phyloP scores from a whole-genome alignment of 2,888 invertebrate genomes.

The Amphimallon solstitiale region DNA sequence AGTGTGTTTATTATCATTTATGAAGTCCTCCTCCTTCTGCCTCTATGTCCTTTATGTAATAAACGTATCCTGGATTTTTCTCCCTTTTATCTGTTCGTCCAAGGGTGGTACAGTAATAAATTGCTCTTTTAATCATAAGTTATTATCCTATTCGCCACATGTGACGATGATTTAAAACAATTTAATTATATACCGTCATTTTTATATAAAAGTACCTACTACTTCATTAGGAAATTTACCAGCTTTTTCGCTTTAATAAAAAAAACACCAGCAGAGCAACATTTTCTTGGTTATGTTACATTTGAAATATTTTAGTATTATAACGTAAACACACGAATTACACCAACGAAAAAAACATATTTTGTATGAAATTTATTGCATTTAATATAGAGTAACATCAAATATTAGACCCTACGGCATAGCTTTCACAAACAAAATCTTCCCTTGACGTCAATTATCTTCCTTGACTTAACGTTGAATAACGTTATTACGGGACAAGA shows the following conservation, averaged over 20 bases:
- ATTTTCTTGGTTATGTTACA: too few species aligned
- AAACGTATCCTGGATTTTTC: slow-evolving; percentile 13
- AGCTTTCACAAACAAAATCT: not conserved
- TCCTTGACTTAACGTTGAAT: slow-evolving; percentile 6
- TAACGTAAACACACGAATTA: too few species aligned
- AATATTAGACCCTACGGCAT: not conserved
- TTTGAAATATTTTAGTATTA: too few species aligned
- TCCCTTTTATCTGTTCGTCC: not conserved
- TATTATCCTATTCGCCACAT: too few species aligned
- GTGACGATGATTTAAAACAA: too few species aligned
- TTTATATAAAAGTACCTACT: too few species aligned
- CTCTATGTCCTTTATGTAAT: not conserved
- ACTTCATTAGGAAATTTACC: too few species aligned
- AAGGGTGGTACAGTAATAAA: not conserved
- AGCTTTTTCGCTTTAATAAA: too few species aligned
- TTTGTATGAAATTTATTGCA: too few species aligned
- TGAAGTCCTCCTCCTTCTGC: slow-evolving; percentile 18
- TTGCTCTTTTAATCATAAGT: not conserved
- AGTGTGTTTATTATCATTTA: slow-evolving; percentile 32
- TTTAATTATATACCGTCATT: too few species aligned
- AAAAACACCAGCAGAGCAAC: too few species aligned
- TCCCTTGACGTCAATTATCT: not conserved
- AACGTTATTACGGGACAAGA: not conserved
- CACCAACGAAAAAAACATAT: too few species aligned
- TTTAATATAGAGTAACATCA: not conserved